A percentile compares a stretch with the other conserved stretches of the same genome.
These are phyloP conservation scores for Orussus abietinus DNA, from an alignment of 1,140 invertebrate species.

Conservation along the genomic window DNA sequence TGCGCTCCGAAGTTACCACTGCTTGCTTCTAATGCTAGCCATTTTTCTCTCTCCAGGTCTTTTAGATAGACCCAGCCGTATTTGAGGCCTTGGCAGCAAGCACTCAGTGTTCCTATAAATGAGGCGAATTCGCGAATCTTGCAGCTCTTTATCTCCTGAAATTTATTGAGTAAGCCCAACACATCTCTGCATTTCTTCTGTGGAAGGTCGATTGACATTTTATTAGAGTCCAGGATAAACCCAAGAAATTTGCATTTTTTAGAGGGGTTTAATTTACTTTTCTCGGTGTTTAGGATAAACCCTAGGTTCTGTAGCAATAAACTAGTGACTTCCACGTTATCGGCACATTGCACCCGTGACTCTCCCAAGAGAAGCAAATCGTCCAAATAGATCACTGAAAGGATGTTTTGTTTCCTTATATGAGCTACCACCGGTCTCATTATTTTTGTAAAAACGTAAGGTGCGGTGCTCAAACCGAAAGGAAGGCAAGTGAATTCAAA, in stretches of 20 bases:
- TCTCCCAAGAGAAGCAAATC: conserved; percentile 2
- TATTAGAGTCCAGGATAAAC: too few species aligned
- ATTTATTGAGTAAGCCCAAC: too few species aligned
- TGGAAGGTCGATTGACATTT: too few species aligned
- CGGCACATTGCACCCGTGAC: background rate
- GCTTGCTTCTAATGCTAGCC: background rate
- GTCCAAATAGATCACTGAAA: conserved; percentile 1
- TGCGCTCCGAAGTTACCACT: background rate
- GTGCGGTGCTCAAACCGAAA: conserved; percentile 19
- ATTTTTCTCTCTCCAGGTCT: conserved; percentile 17
- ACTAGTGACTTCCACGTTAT: background rate
- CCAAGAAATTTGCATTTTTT: too few species aligned
- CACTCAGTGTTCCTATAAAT: conserved; percentile 10
- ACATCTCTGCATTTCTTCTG: too few species aligned
- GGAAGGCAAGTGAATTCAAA: conserved; percentile 25
- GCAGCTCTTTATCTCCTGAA: conserved; percentile 7
- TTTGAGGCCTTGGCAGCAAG: conserved; percentile 14
- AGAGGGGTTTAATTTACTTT: too few species aligned
- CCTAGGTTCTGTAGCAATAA: conserved; percentile 9
- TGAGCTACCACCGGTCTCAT: conserved; percentile 19
- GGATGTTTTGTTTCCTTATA: background rate
- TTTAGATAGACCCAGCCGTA: conserved; percentile 22
- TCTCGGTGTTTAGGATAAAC: too few species aligned
- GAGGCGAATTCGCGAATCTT: conserved; percentile 20
- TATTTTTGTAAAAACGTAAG: conserved; percentile 24